Evolutionary conservation across 2,113 vertebrate species (phyloP).

Genomic region (Phalacrocorax carbo): DNA sequence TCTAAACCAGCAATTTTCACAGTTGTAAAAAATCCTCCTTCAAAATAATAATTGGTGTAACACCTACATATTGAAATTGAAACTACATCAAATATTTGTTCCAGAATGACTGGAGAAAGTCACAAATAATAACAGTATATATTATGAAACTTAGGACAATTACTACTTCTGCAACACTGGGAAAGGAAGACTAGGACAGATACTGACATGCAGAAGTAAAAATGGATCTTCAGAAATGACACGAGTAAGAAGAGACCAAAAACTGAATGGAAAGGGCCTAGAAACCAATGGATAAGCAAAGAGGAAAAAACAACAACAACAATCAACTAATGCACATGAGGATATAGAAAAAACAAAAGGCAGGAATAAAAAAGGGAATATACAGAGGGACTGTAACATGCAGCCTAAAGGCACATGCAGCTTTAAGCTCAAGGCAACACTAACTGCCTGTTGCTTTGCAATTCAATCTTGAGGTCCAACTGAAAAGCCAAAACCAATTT

Average conservation of each 20-base stretch:
- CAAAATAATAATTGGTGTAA: neutral
- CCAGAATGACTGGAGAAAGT: neutral
- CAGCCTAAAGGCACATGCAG: neutral
- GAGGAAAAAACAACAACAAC: neutral
- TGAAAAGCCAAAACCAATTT: conserved; percentile 24
- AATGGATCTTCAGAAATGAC: neutral
- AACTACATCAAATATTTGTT: neutral
- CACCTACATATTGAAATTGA: neutral
- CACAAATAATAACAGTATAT: neutral
- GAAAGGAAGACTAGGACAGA: neutral
- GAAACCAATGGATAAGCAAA: neutral
- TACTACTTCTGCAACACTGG: neutral
- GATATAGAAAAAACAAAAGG: neutral
- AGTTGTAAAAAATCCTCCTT: neutral
- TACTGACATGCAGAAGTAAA: neutral
- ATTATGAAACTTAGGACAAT: neutral
- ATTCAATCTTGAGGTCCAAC: neutral
- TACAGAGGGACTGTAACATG: neutral
- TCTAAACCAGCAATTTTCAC: neutral
- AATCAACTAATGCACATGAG: neutral
- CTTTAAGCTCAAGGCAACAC: neutral
- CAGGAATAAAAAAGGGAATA: neutral
- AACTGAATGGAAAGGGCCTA: neutral
- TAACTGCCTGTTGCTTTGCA: conserved; percentile 29
- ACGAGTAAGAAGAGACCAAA: neutral